Percentiles rank a stretch among this genome's conserved stretches.
These are phyloP conservation scores for Drosophila atripex DNA, from an alignment of 2,888 invertebrate species.

Conservation along the genomic window DNA sequence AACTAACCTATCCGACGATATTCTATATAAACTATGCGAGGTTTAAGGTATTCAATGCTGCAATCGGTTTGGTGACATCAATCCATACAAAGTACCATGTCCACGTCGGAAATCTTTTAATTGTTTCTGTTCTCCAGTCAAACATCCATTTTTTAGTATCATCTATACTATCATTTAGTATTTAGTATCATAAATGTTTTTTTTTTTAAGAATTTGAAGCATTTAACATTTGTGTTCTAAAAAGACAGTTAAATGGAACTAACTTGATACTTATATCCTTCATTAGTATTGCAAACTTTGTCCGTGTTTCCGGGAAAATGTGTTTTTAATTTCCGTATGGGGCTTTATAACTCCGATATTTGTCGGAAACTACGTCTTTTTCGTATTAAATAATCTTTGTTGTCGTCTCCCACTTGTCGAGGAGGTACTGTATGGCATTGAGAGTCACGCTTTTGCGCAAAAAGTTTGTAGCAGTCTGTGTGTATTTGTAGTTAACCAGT, in stretches of 20 bases:
- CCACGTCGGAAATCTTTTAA: no score
- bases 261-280: not conserved
- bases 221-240: not conserved
- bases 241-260: not conserved
- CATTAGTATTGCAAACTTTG: not conserved
- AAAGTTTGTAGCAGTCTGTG: constrained; percentile 75
- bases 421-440: constrained; percentile 52
- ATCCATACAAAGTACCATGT: constrained; percentile 41
- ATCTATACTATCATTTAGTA: no score
- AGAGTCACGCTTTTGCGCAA: constrained; percentile 82
- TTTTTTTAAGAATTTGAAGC: not conserved
- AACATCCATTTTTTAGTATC: no score
- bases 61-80: constrained; percentile 80
- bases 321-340: no score
- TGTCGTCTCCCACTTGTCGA: constrained; percentile 21
- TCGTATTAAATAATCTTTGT: no score
- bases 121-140: not conserved
- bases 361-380: no score
- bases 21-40: constrained; percentile 7
- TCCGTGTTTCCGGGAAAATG: not conserved
- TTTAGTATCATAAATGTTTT: no score
- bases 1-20: constrained; percentile 10
- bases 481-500: constrained; percentile 51
- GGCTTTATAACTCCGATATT: no score
- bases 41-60: constrained; percentile 56